Evolutionary conservation across 1,140 invertebrate species (phyloP), one percentile per base, ranked within the genome.

Genomic region (Oncopeltus fasciatus): DNA sequence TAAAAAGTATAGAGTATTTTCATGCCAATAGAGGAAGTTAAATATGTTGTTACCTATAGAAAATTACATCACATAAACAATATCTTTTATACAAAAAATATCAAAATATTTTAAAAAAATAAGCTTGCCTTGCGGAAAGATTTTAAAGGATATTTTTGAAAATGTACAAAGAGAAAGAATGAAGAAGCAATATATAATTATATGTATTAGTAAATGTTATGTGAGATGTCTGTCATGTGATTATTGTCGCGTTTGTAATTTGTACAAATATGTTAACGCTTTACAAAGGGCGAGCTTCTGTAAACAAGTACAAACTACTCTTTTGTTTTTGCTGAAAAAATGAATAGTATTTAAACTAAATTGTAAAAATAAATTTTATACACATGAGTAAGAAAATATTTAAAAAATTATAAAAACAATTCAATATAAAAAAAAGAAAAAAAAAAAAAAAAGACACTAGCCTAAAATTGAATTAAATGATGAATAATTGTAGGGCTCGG

Each of bases 111-210:
- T 64, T 64, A 60, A 64, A 64, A 60, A 59, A 53, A 57, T 18
- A 57, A 51, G 63, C 63, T 64, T 64, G 63, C 63, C 63, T 64
- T 64, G 62, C 59, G 51, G 59, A 64, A 44, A 64, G 63, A 64
- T 64, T 60, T 38, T 26, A 64, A 56, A 61, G 27, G 59, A 64
- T 60, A 56, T 60, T 60, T 61, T 43, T 60, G 53, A 64, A 64
- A 24, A 57, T 51, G 57, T 56, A 64, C 26, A 64, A 64, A 64
- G 28, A 16, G 31, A n/a, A 57, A 56, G 21, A 57, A 59, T 31
- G 49, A 46, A 57, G 28, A 63, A 63, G 61, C 56, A 63, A 58
- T 59, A 63, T 58, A 63, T 27, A 28, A 47, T n/a, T 47, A 60
- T 43, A 38, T 57, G 49, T 60, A 61, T 57, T 57, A 28, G 62